Base-by-base conservation (phyloP, 37 sponge, comb jelly and placozoan genomes). In the Chondrilla cf. caribensis region DNA sequence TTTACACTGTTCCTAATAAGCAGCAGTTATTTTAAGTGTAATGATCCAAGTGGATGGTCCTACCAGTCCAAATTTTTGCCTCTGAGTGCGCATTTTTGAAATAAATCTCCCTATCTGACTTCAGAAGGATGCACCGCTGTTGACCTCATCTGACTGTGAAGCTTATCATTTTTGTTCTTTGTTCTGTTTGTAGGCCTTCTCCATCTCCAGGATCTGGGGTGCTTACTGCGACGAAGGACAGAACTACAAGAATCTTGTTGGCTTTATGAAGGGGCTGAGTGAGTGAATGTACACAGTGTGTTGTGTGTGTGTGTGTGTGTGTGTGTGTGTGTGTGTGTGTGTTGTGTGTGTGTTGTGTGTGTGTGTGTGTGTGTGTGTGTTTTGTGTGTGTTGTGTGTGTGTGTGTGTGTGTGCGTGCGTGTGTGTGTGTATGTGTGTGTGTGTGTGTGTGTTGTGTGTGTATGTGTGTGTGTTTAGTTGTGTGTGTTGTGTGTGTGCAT, bases 211-310 rank as follows among this genome's bases (percentile, higher is more conserved):
- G 31, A 92, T 92, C 76, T 76, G 77, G 24, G 93, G 90, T 25
- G 93, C 93, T 19, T 58, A 78, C 39, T 95, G 96, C 81, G 96
- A 95, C 64, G 86, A 65, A 15, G 96, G 96, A 25, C 96, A 95
- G 78, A 95, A 95, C 86, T 95, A 93, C 88, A 92, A 95, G 84
- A 95, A 95, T 57, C 77, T 95, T 21, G 93, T 95, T 54, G 93
- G 90, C 33, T 89, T 84, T 72, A 79, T 95, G 18, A 95, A 95
- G 67, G 96, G 90, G 65, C 64, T 92, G 25, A 29, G 96, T 92
- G 43, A 87, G 92, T 58, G 1, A 41, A 21, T 38, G 19, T 11
- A 9, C 40, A 70, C 19, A 11, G 51, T 47, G 51, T 29, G 7
- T 6, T 62, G 64, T 62, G 29, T 62, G 64, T 62, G 29, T 62